Evolutionary conservation across 2,888 invertebrate species (phyloP).

Genomic region (Euplexia lucipara): DNA sequence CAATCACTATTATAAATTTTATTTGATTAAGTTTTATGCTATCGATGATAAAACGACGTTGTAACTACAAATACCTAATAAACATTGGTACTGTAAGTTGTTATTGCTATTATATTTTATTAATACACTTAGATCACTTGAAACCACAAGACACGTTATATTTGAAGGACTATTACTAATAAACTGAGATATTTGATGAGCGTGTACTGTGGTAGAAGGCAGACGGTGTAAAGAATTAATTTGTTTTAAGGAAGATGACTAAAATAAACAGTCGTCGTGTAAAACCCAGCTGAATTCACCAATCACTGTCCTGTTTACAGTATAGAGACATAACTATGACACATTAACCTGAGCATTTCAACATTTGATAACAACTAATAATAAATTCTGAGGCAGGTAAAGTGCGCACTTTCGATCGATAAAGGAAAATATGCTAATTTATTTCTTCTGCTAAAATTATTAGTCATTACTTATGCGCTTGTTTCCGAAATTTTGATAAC

Average conservation of each 20-base stretch:
- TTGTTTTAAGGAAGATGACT: slow-evolving; percentile 49
- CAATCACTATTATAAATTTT: slow-evolving; percentile 45
- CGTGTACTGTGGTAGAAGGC: slow-evolving; percentile 39
- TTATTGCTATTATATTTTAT: slow-evolving; percentile 45
- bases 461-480: slow-evolving; percentile 25
- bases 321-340: slow-evolving; percentile 5
- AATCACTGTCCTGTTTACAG: slow-evolving; percentile 43
- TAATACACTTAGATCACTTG: slow-evolving; percentile 22
- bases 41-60: slow-evolving; percentile 25
- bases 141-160: slow-evolving; percentile 59
- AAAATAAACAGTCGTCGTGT: slow-evolving; percentile 38
- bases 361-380: slow-evolving; percentile 19
- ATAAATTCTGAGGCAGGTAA: slow-evolving; percentile 14
- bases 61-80: slow-evolving; percentile 21
- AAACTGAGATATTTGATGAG: slow-evolving; percentile 40
- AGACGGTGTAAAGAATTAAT: slow-evolving; percentile 40
- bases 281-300: slow-evolving; percentile 47
- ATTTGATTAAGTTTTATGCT: slow-evolving; percentile 43
- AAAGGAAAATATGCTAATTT: slow-evolving; percentile 23
- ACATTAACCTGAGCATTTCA: slow-evolving; percentile 20
- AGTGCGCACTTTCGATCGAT: slow-evolving; percentile 18
- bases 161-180: slow-evolving; percentile 54
- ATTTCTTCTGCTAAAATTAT: slow-evolving; percentile 21
- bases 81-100: slow-evolving; percentile 15
- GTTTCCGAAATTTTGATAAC: slow-evolving; percentile 13